Evolutionary conservation across 2,888 invertebrate genomes (phyloP).

Genomic region (Torymus aiolomorphi): DNA sequence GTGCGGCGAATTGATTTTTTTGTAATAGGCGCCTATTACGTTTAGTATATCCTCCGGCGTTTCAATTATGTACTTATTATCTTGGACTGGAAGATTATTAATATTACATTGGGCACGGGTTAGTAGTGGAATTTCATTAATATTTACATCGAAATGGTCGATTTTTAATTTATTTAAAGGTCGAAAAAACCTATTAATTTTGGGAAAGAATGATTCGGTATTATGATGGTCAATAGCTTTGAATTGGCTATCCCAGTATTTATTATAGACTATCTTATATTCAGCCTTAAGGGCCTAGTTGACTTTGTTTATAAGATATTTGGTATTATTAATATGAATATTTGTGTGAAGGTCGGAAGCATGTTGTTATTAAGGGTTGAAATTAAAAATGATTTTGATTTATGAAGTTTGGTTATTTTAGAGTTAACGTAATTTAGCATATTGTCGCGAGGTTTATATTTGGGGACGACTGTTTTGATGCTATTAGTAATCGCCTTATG

Average conservation of each 20-base stretch:
- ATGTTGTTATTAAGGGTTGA: not conserved
- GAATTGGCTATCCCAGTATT: constrained; percentile 17
- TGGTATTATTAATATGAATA: not conserved
- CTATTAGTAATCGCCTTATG: not conserved
- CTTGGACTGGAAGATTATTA: too few relatives aligned
- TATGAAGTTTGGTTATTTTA: constrained; percentile 28
- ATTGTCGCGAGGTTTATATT: constrained; percentile 28
- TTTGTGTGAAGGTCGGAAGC: too few relatives aligned
- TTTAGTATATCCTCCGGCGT: too few relatives aligned
- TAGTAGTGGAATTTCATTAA: too few relatives aligned
- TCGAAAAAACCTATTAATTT: constrained; percentile 22
- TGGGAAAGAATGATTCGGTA: constrained; percentile 11
- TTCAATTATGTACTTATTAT: too few relatives aligned
- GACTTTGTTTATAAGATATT: not conserved
- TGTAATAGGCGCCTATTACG: too few relatives aligned
- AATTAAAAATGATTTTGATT: constrained; percentile 16
- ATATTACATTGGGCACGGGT: too few relatives aligned
- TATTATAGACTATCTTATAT: constrained; percentile 8
- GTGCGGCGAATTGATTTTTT: too few relatives aligned
- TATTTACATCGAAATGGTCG: too few relatives aligned
- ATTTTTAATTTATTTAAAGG: not conserved
- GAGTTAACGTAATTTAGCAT: not conserved
- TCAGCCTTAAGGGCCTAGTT: not conserved
- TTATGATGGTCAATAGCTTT: not conserved
- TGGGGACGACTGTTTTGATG: constrained; percentile 1